A percentile compares a stretch with the other conserved stretches of the same genome.
phyloP scores from a whole-genome alignment of 2,888 invertebrate genomes.

The Ophioninae sp. region DNA sequence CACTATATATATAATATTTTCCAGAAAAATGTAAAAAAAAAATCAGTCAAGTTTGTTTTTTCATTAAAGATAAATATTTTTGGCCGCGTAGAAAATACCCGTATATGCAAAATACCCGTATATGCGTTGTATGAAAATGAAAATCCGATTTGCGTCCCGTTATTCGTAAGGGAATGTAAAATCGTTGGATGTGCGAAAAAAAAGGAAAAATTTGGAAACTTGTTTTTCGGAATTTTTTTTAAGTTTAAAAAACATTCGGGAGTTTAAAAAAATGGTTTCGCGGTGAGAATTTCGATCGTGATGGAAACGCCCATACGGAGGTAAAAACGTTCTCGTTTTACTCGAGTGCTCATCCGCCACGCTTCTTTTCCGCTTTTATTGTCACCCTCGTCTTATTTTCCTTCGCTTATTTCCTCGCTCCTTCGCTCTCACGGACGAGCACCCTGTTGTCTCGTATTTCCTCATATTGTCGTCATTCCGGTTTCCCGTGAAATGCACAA shows the following conservation, averaged over 20 bases:
- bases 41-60: too few relatives aligned
- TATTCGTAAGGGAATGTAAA: too few relatives aligned
- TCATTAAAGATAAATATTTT: too few relatives aligned
- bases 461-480: slow-evolving; percentile 32
- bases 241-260: background rate
- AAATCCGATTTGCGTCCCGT: background rate
- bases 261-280: background rate
- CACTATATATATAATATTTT: too few relatives aligned
- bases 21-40: too few relatives aligned
- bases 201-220: too few relatives aligned
- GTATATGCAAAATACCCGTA: too few relatives aligned
- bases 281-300: background rate
- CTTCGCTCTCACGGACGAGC: background rate
- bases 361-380: slow-evolving; percentile 17
- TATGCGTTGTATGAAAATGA: background rate
- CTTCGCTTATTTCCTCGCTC: slow-evolving; percentile 58
- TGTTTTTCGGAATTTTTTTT: too few relatives aligned
- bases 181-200: background rate
- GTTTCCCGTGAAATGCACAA: slow-evolving; percentile 14
- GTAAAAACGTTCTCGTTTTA: slow-evolving; percentile 59
- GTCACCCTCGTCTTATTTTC: slow-evolving; percentile 36
- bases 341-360: slow-evolving; percentile 27
- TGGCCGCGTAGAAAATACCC: too few relatives aligned
- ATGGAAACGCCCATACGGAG: slow-evolving; percentile 3
- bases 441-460: slow-evolving; percentile 27